Base-by-base conservation (phyloP, 2,888 invertebrate species). In the Drosophila pseudotakahashii region DNA sequence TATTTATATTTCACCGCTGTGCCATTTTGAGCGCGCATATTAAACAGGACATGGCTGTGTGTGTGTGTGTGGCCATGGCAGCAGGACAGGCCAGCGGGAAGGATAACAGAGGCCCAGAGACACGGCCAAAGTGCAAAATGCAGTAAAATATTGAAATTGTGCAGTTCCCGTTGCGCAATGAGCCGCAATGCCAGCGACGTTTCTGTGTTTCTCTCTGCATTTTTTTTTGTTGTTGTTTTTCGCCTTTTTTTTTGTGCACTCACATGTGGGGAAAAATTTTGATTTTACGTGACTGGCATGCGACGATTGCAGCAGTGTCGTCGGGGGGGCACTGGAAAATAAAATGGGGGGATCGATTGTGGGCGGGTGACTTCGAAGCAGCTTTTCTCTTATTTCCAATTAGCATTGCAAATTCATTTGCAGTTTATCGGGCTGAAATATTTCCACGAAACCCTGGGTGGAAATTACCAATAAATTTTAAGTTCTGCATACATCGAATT, bases 61-160 rank as follows among this genome's bases (percentile, higher is more conserved):
- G 55, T 32, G 57, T n/a, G n/a, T 34, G 37, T 9, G 55, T 32
- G 57, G 42, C 54, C 57, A 54, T 45, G 59, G 50, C 42, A 42
- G 45, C 50, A 39, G 54, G 19, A 61, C 30, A 50, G 42, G 14
- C 34, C 42, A 26, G 37, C 50, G 44, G 23, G 51, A 37, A 64
- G 64, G 60, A 62, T 71, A 53, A 44, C 78, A 50, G 26, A 37
- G 42, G 48, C 50, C 50, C 50, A 51, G 42, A 36, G 67, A 53
- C 48, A 45, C 55, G 58, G 70, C 69, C 59, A 76, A 67, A 79
- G 82, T 81, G 82, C 77, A 75, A 75, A 86, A 75, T 77, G 81
- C 84, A 81, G 87, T 82, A 75, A 86, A 87, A 77, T 79, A 87
- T 84, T 74, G 81, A 79, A 87, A 81, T 75, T 77, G 77, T 77